A percentile compares a stretch with the other conserved stretches of the same genome.
phyloP scores from a whole-genome alignment of 1,140 invertebrate genomes.

The Lucilia cuprina region DNA sequence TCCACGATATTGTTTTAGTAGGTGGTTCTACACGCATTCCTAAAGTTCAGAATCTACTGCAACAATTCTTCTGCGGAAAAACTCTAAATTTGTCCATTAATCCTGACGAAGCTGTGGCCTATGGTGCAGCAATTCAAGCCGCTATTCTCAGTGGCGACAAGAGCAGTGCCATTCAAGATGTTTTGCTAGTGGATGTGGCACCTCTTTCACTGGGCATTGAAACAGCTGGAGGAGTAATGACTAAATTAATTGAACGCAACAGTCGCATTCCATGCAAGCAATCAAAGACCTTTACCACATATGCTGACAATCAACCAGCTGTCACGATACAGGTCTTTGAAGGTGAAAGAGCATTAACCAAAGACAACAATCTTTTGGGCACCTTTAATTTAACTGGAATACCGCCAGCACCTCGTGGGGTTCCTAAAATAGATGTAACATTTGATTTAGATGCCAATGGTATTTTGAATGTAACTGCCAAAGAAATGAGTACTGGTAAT shows the following conservation, averaged over 20 bases:
- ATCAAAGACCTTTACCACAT: conserved; percentile 72
- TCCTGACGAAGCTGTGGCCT: conserved; percentile 79
- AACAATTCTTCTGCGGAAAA: conserved; percentile 72
- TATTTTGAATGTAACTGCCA: conserved; percentile 71
- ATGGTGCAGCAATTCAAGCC: conserved; percentile 77
- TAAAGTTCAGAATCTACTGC: conserved; percentile 69
- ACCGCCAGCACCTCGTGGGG: conserved; percentile 80
- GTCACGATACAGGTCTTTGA: conserved; percentile 75
- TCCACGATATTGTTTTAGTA: conserved; percentile 71
- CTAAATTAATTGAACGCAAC: conserved; percentile 72
- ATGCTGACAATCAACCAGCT: conserved; percentile 75
- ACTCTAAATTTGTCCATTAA: conserved; percentile 75
- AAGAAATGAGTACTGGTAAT: conserved; percentile 67
- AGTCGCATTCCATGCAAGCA: conserved; percentile 71
- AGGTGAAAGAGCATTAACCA: conserved; percentile 76
- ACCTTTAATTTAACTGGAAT: conserved; percentile 82
- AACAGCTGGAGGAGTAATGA: conserved; percentile 70
- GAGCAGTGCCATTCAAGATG: conserved; percentile 64
- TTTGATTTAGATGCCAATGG: conserved; percentile 72
- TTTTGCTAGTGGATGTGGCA: conserved; percentile 68
- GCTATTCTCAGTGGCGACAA: conserved; percentile 74
- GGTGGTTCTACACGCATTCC: conserved; percentile 72
- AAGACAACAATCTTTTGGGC: conserved; percentile 78
- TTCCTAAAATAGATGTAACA: conserved; percentile 77
- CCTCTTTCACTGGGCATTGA: conserved; percentile 70